Conservation (phyloP, 2,888 invertebrate species). For the Cheilosia scutellata region DNA sequence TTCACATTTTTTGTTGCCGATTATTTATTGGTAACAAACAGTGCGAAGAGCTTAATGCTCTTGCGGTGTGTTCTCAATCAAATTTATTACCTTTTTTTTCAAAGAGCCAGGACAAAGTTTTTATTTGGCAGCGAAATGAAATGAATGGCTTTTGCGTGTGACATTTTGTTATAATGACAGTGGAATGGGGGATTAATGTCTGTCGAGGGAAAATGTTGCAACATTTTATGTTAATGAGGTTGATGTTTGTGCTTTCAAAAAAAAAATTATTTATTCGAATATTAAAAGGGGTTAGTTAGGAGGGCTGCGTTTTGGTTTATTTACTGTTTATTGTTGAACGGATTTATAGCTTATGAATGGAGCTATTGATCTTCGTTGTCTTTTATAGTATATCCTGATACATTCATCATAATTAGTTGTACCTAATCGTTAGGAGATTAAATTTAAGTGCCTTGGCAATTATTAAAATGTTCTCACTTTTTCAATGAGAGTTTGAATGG, state of each 20-base stretch:
- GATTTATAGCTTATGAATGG: too few relatives aligned
- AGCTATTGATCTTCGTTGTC: too few relatives aligned
- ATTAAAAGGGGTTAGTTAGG: background rate
- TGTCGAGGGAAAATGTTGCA: constrained; percentile 21
- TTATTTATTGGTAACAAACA: constrained; percentile 57
- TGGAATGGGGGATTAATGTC: constrained; percentile 5
- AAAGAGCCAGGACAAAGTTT: constrained; percentile 27
- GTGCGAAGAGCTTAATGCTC: constrained; percentile 54
- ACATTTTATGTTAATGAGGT: constrained; percentile 65
- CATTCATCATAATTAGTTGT: too few relatives aligned
- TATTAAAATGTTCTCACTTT: too few relatives aligned
- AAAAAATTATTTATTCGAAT: constrained; percentile 3
- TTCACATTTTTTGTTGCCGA: constrained; percentile 20
- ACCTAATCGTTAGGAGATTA: too few relatives aligned
- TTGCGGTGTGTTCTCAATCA: constrained; percentile 67
- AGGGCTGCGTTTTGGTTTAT: too few relatives aligned
- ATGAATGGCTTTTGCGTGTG: constrained; percentile 56
- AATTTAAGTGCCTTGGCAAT: too few relatives aligned
- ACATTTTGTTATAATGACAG: constrained; percentile 53
- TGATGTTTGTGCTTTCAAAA: constrained; percentile 49
- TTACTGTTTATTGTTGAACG: too few relatives aligned
- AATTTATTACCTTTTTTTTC: constrained; percentile 54
- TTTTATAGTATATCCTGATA: too few relatives aligned
- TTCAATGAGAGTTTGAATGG: too few relatives aligned
- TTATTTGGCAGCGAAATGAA: constrained; percentile 33